Conservation (phyloP, 2,113 vertebrate genomes). For the Malurus melanocephalus region DNA sequence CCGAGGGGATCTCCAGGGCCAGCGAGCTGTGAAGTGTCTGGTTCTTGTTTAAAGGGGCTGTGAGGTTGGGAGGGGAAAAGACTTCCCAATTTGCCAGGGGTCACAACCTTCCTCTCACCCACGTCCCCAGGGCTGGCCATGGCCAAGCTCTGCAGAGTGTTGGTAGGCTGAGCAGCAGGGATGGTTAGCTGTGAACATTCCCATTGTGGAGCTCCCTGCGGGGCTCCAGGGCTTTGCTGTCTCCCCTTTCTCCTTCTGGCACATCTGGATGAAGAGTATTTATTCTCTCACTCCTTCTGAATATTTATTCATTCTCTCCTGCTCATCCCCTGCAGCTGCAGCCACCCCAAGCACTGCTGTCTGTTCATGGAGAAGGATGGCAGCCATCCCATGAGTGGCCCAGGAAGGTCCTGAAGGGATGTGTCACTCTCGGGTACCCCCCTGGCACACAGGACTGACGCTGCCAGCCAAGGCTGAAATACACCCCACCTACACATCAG, state of each 20-base stretch:
- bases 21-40: constrained; percentile 36
- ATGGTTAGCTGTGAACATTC: constrained; percentile 42
- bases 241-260: constrained; percentile 37
- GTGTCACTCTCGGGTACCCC: not conserved
- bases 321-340: not conserved
- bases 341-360: not conserved
- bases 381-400: not conserved
- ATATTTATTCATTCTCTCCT: constrained; percentile 32
- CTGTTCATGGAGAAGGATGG: not conserved
- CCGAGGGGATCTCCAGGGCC: constrained; percentile 16
- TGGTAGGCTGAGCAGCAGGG: constrained; percentile 11
- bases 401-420: not conserved
- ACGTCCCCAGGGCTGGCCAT: not conserved
- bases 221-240: not conserved
- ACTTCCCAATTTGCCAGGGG: constrained; percentile 39
- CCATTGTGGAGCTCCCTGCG: constrained; percentile 41
- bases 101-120: constrained; percentile 45
- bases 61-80: constrained; percentile 12
- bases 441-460: not conserved
- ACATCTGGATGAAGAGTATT: constrained; percentile 33
- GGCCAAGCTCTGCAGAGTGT: constrained; percentile 1
- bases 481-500: not conserved
- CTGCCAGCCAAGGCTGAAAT: constrained; percentile 51
- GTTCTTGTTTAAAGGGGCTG: constrained; percentile 50
- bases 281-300: constrained; percentile 13